phyloP scores from a whole-genome alignment of 2,888 invertebrate genomes.

The Mythimna ferrago region DNA sequence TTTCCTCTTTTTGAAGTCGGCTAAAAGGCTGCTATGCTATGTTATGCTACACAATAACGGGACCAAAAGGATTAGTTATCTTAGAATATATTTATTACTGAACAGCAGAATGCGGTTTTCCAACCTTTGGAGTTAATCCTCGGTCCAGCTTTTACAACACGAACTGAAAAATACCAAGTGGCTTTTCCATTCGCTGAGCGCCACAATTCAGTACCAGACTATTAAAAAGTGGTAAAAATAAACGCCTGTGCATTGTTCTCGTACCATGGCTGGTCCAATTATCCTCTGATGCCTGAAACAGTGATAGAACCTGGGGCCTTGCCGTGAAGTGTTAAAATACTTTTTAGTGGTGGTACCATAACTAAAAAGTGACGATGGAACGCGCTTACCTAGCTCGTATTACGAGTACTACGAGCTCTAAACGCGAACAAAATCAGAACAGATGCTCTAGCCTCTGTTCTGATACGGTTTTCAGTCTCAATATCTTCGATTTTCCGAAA shows the following conservation, averaged over 20 bases:
- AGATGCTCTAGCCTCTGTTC: too few species aligned
- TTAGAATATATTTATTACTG: conserved; percentile 10
- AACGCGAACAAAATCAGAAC: too few species aligned
- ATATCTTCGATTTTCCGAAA: not conserved
- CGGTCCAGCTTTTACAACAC: conserved; percentile 16
- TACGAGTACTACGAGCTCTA: too few species aligned
- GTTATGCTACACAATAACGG: not conserved
- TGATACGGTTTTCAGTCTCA: not conserved
- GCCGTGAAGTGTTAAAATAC: too few species aligned
- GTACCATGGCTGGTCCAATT: conserved; percentile 11
- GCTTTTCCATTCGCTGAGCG: conserved; percentile 17
- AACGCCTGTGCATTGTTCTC: conserved; percentile 4
- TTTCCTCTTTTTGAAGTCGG: too few species aligned
- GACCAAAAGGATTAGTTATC: conserved; percentile 1
- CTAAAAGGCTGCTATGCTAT: not conserved
- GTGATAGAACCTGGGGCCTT: not conserved
- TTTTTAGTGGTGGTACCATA: too few species aligned
- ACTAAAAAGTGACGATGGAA: too few species aligned
- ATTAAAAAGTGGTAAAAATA: conserved; percentile 22
- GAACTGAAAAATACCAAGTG: conserved; percentile 18
- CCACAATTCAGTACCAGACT: conserved; percentile 9
- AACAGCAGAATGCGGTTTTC: conserved; percentile 8
- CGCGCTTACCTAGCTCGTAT: too few species aligned
- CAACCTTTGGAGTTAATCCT: conserved; percentile 29
- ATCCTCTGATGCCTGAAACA: conserved; percentile 4